phyloP scores from a whole-genome alignment of 2,797 vertebrate species.

The Lates japonicus region DNA sequence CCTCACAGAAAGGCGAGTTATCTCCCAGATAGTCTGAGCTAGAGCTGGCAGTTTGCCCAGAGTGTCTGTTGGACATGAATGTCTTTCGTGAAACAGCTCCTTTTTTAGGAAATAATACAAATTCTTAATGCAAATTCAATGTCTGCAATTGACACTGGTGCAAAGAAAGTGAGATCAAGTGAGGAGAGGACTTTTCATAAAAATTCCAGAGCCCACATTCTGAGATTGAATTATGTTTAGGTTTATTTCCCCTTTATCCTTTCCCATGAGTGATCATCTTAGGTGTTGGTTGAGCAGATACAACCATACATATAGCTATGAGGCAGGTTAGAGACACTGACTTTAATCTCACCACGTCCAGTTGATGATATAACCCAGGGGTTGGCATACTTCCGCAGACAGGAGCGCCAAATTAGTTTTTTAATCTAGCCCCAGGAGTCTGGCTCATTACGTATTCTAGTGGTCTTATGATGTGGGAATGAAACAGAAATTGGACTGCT shows the following conservation, averaged over 20 bases:
- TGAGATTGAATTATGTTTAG: not conserved
- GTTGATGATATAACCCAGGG: slow-evolving; percentile 16
- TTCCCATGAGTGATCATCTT: slow-evolving; percentile 3
- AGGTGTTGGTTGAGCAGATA: slow-evolving; percentile 1
- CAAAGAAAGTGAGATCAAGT: slow-evolving; percentile 36
- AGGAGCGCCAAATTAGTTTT: slow-evolving; percentile 42
- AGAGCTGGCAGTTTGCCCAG: slow-evolving; percentile 64
- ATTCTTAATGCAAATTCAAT: slow-evolving; percentile 59
- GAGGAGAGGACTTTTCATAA: slow-evolving; percentile 26
- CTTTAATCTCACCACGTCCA: slow-evolving; percentile 29
- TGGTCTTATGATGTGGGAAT: slow-evolving; percentile 21
- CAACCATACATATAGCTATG: slow-evolving; percentile 11
- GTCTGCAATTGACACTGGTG: slow-evolving; percentile 40
- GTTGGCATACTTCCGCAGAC: slow-evolving; percentile 31
- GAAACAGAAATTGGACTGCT: slow-evolving; percentile 35
- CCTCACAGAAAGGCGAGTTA: slow-evolving; percentile 71
- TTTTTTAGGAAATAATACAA: slow-evolving; percentile 55
- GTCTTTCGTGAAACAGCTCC: slow-evolving; percentile 50
- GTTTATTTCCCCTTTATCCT: not conserved
- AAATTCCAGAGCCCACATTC: slow-evolving; percentile 8
- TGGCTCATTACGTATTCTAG: slow-evolving; percentile 32
- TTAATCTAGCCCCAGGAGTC: slow-evolving; percentile 40
- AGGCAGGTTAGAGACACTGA: slow-evolving; percentile 16
- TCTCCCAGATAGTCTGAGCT: slow-evolving; percentile 66
- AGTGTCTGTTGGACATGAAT: slow-evolving; percentile 61